These are phyloP conservation scores for Ahaetulla prasina DNA, from an alignment of 2,113 vertebrate genomes.

Conservation along the genomic window DNA sequence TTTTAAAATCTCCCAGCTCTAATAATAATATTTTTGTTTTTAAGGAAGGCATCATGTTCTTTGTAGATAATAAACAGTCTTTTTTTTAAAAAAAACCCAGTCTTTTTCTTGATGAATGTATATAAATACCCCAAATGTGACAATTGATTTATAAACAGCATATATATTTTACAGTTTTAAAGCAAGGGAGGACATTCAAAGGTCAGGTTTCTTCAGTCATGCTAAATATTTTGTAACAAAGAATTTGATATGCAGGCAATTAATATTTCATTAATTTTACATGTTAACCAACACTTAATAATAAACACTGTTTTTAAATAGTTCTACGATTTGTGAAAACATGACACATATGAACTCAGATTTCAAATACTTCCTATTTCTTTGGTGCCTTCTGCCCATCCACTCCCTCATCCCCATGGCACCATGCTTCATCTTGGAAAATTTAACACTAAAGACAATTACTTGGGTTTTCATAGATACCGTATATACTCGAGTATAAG, in stretches of 20 bases:
- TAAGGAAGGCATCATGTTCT: neutral
- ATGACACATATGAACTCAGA: constrained; percentile 12
- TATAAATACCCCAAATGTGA: constrained; percentile 42
- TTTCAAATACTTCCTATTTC: neutral
- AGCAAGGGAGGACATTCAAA: constrained; percentile 44
- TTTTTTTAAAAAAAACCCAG: neutral
- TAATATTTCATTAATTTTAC: constrained; percentile 37
- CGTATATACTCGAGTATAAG: too few species aligned
- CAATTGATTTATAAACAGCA: constrained; percentile 51
- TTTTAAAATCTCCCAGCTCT: neutral
- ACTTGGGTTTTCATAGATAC: neutral
- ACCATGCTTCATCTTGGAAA: neutral
- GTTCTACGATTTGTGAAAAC: neutral
- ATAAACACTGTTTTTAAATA: neutral
- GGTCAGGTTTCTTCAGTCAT: constrained; percentile 49
- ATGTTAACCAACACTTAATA: constrained; percentile 36
- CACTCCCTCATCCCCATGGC: neutral
- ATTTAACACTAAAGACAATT: constrained; percentile 25
- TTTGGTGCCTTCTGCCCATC: neutral
- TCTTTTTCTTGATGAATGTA: neutral
- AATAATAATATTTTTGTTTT: neutral
- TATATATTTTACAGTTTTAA: constrained; percentile 13
- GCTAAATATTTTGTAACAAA: constrained; percentile 48
- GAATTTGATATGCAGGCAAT: constrained; percentile 29
- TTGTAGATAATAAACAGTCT: neutral